Base-by-base conservation (phyloP, 1,140 invertebrate genomes). In the Microplitis demolitor region DNA sequence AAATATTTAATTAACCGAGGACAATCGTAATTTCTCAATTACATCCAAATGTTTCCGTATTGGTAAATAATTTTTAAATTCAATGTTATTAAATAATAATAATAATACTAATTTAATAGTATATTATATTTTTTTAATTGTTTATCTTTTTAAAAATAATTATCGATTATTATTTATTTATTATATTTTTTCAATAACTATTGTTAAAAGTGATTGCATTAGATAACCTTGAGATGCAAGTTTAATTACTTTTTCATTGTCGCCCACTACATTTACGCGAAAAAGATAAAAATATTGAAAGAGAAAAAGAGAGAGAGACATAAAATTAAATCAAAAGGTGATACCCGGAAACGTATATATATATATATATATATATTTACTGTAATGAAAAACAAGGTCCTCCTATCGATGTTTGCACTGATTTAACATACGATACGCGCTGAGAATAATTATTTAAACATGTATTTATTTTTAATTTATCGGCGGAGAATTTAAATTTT, bases 321-420 rank as follows among this genome's bases (percentile, higher is more conserved):
- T 75, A 37, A 31, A 56, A 24, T 56, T 16, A 56, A 56, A 56
- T 56, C 3, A 31, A 64, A 58, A 58, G 56, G 56, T 24, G 56
- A 83, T 82, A 85, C 80, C 78, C 85, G 85, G 85, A 87, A 87
- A 84, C 24, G 24, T 24, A 2, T 24, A 24, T 24, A 24, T 24
- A 24, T 24, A 24, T 24, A 24, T 24, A 24, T 24, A 24, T 2
- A 24, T 24, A 83, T 53, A 69, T 74, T 63, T 66, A 31, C 51
- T 62, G 54, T 37, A 64, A 58, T 72, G 76, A 72, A 80, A 56
- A 24, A 58, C 84, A 85, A 87, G 84, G 85, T 45, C 39, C 80
- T 77, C 79, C 77, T 71, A 77, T 85, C 84, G 85, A 87, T 87
- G 84, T 78, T 84, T 84, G 76, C n/a, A 58, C 24, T 58, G 9